Base-by-base conservation (phyloP, 2,113 vertebrate species). In the Garra rufa region DNA sequence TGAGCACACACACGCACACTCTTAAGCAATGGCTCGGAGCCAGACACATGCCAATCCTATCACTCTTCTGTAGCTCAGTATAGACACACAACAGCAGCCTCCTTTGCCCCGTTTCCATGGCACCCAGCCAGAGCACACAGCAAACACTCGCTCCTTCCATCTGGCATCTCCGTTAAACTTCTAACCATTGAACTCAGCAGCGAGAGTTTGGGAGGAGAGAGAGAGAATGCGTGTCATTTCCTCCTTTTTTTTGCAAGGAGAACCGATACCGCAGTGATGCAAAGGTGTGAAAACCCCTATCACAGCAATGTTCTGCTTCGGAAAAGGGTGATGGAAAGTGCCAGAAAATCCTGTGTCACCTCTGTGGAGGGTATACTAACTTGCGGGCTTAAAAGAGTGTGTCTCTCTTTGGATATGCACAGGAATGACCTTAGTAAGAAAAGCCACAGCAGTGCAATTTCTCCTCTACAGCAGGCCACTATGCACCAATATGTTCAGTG, bases 81-180 rank as follows among this genome's bases (percentile, higher is more conserved):
- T 43, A 80, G 24, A 80, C 77, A 50, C 43, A 65, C 59, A 67
- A 80, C 77, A 65, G 77, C 77, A 80, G 77, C 43, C 77, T 65
- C 50, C 48, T 85, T 79, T 79, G 41, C 65, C 67, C 46, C 10
- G 69, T 88, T 80, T 83, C 76, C 30, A 82, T 76, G 87, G 87
- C 87, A 46, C 28, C 43, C 48, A 65, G 87, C 75, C 84, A 88
- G 83, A 61, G 59, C 81, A 83, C 83, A 50, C 80, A 8, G 46
- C n/a, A 59, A 69, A 28, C 30, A 24, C 55, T 43, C 84, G 50
- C 84, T 88, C 61, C 59, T 55, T 81, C 80, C 84, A 85, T 86
- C 87, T 88, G 84, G 70, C 14, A 59, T 88, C 84, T 88, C 84
- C 41, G 21, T 76, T 34, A 52, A 85, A 78, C 76, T 76, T 74